phyloP scores from a whole-genome alignment of 1,140 invertebrate genomes.

The Brachionus rubens region DNA sequence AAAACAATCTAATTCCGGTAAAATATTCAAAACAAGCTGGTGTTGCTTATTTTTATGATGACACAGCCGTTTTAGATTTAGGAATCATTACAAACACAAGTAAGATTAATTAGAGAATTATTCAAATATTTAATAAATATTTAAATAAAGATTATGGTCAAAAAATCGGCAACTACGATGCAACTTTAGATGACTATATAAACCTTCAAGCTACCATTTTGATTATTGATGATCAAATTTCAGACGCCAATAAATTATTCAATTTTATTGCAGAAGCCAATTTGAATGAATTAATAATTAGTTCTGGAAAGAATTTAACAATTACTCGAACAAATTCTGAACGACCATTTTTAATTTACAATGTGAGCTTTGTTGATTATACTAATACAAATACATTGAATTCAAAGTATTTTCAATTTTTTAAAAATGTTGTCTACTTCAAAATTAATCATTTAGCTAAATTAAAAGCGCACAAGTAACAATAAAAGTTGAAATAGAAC shows the following conservation, averaged over 20 bases:
- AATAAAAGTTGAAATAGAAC: slow-evolving; percentile 48
- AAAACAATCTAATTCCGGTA: slow-evolving; percentile 47
- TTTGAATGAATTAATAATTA: background rate
- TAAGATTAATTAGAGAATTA: slow-evolving; percentile 40
- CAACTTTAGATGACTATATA: slow-evolving; percentile 50
- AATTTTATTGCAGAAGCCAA: background rate
- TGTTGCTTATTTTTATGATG: slow-evolving; percentile 50
- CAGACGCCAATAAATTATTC: slow-evolving; percentile 3
- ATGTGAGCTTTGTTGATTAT: background rate
- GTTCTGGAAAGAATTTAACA: background rate
- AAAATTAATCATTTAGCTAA: background rate
- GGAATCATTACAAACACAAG: slow-evolving; percentile 53
- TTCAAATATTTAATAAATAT: slow-evolving; percentile 44
- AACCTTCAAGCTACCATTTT: slow-evolving; percentile 49
- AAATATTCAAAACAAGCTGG: slow-evolving; percentile 48
- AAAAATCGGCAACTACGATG: slow-evolving; percentile 46
- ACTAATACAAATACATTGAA: background rate
- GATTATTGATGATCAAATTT: slow-evolving; percentile 50
- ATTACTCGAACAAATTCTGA: background rate
- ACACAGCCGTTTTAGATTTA: slow-evolving; percentile 49
- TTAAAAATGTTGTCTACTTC: background rate
- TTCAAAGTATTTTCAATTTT: slow-evolving; percentile 1
- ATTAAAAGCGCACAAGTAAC: slow-evolving; percentile 38
- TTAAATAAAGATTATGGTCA: slow-evolving; percentile 44
- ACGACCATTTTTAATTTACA: background rate